These are phyloP conservation scores for Sylvia atricapilla DNA, from an alignment of 2,113 vertebrate genomes.

Conservation along the genomic window DNA sequence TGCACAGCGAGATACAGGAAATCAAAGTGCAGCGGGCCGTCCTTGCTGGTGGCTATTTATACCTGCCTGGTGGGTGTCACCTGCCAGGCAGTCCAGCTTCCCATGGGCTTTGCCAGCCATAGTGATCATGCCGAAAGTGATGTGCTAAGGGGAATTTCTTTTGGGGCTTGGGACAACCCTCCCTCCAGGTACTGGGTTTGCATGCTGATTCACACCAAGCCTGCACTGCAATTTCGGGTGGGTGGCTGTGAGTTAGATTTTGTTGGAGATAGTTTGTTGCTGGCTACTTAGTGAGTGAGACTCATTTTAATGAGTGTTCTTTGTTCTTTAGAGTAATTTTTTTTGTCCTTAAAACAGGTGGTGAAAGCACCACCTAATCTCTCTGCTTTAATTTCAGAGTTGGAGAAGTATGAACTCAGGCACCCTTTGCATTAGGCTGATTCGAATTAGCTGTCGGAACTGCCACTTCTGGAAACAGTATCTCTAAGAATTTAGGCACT, in stretches of 20 bases:
- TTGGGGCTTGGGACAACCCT: conserved; percentile 27
- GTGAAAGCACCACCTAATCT: not conserved
- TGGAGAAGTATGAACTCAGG: not conserved
- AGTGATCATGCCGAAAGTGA: not conserved
- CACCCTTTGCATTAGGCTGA: accelerated
- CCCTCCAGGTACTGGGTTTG: conserved; percentile 11
- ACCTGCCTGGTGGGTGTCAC: conserved; percentile 5
- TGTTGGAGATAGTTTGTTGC: conserved; percentile 6
- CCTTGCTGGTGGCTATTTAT: not conserved
- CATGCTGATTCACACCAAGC: conserved; percentile 44
- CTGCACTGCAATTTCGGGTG: not conserved
- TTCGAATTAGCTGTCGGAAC: not conserved
- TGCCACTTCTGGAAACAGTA: not conserved
- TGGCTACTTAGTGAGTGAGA: conserved; percentile 14
- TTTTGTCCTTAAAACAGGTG: not conserved
- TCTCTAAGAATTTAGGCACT: not conserved
- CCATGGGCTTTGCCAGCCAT: not conserved
- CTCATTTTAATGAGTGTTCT: conserved; percentile 8
- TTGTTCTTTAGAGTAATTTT: not conserved
- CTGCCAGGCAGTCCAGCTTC: conserved; percentile 6
- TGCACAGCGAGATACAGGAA: not conserved
- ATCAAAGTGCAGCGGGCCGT: not conserved
- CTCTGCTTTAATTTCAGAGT: not conserved
- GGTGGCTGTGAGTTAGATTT: conserved; percentile 59
- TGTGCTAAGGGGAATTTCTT: conserved; percentile 61